Base-by-base conservation (phyloP, 2,888 invertebrate genomes). In the Anthrax anthrax region DNA sequence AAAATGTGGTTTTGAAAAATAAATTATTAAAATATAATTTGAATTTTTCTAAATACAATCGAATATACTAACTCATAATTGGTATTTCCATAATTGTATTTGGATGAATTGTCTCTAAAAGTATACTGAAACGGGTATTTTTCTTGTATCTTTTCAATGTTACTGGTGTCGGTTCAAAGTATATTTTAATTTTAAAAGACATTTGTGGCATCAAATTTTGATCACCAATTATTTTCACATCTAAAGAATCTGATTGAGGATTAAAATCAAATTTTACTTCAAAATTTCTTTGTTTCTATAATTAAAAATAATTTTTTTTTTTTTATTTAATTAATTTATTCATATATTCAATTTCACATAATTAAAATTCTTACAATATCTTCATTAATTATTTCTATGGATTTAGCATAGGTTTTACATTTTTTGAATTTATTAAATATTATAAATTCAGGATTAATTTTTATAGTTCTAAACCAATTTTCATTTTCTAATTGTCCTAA, bases 11-110 rank as follows among this genome's bases (percentile, higher is more conserved):
- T 19, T 18, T 13, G 16, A 27, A 23, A 40, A 13, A 34, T 14
- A 45, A 27, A 18, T 32, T 23, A 32, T 14, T 18, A 29, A 38
- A 23, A 37, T 16, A 18, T 37, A 17, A n/a, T 12, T 12, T 32
- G 12, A 12, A 29, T 29, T 9, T 29, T 10, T 10, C 29, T 9
- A 32, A 18, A 19, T 40, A 40, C 23, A 27, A 10, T 23, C 23
- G 23, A 23, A 6, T 23, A 29, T 29, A 18, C 42, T 38, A 39
- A 47, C 47, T 12, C 13, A 47, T 18, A 27, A 49, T 23, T 14
- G 50, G 50, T 12, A 47, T 18, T 23, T 45, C 50, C 4, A 50
- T 4, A 14, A n/a, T 43, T 9, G 44, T 12, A 16, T 45, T 42
- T n/a, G 50, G 50, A 43, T 47, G 50, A 16, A 18, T 32, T 2